Evolutionary conservation across 92 coral and sea anemone genomes (phyloP), one percentile per base, ranked within the genome.

Genomic region (Epizoanthus rinbou): DNA sequence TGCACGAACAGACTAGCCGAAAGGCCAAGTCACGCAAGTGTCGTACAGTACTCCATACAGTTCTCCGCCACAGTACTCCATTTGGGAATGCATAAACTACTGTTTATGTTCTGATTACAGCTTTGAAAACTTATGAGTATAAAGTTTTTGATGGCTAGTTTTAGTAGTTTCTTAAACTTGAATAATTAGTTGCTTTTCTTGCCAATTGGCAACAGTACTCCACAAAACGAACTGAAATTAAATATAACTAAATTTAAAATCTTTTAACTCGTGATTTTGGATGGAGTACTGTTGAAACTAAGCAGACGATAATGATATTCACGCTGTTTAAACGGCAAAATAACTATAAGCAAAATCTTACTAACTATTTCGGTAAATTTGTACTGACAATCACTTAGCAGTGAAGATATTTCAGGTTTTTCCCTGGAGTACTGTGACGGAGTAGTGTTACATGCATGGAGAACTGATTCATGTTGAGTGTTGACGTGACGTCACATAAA

Each of bases 391-490:
- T 24, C 43, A 66, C 71, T 28, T 66, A 24, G 71, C 41, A 66
- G 71, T 66, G 71, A 66, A 66, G 71, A 66, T 66, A 66, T 66
- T 66, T 66, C 71, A 66, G 71, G 41, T 24, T 66, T 66, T 21
- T 69, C 28, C 50, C 69, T 83, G 80, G 86, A 89, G 43, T 69
- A 57, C 2, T 89, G 75, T 41, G 83, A 89, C 31, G 31, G 31
- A 28, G 31, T 28, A 28, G 31, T 28, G 31, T 28, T 41, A 41
- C 47, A 41, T 41, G 47, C 47, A 41, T 41, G 47, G 47, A 41
- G 47, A 41, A 41, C 8, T 41, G 47, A 41, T 41, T 4, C 47
- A 41, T 41, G 47, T 4, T 7, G 47, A 41, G 47, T 3, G 47
- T 41, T 67, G 73, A 67, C 73, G 73, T 67, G 17, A 28, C 31